A percentile compares a stretch with the other conserved stretches of the same genome.
Evolutionary conservation across 2,888 invertebrate genomes (phyloP).

Genomic region (Lamellibrachia columna): DNA sequence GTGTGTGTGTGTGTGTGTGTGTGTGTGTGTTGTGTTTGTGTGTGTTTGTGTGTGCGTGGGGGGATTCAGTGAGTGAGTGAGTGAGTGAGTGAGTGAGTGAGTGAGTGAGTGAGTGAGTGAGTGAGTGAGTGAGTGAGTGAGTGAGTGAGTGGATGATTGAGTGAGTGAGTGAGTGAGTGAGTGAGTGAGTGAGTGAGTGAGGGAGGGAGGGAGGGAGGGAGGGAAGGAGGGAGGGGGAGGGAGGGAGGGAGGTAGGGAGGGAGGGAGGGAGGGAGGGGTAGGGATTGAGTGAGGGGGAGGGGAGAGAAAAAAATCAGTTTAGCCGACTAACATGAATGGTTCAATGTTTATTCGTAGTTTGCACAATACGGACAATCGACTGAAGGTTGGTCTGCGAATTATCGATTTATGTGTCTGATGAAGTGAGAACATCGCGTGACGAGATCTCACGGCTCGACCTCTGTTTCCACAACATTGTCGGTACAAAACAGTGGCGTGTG

Average conservation of each 20-base stretch:
- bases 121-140: too few relatives aligned
- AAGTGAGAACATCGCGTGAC: background rate
- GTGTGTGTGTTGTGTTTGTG: background rate
- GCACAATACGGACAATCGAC: background rate
- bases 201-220: too few relatives aligned
- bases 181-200: too few relatives aligned
- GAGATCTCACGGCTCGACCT: background rate
- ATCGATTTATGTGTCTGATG: background rate
- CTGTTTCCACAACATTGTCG: slow-evolving; percentile 10
- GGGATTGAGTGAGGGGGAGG: too few relatives aligned
- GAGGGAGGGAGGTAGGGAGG: too few relatives aligned
- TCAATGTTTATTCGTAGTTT: background rate
- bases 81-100: background rate
- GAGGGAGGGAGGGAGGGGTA: too few relatives aligned
- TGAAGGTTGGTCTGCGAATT: background rate
- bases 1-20: background rate
- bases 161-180: too few relatives aligned
- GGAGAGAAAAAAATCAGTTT: too few relatives aligned
- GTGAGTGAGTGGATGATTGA: too few relatives aligned
- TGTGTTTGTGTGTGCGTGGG: background rate
- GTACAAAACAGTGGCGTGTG: background rate
- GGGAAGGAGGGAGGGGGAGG: too few relatives aligned
- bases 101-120: background rate
- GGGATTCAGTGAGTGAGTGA: background rate
- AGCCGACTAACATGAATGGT: too few relatives aligned